Conservation (phyloP, 2,888 invertebrate species). For the Leptinotarsa rubiginosa region DNA sequence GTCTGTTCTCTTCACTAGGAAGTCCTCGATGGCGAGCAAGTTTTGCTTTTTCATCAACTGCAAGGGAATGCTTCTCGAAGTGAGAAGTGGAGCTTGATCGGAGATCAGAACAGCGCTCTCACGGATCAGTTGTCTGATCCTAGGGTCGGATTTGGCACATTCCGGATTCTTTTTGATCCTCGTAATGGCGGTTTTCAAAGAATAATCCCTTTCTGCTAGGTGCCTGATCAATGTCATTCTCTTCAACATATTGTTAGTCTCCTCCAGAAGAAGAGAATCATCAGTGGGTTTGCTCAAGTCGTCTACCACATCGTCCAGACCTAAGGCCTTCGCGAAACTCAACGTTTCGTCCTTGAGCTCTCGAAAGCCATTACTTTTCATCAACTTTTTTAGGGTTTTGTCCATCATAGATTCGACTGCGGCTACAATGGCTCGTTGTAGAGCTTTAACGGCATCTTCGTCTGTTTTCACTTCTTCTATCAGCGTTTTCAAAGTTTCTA, state of each 20-base stretch:
- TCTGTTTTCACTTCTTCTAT: slow-evolving; percentile 73
- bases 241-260: slow-evolving; percentile 74
- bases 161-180: slow-evolving; percentile 76
- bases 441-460: slow-evolving; percentile 73
- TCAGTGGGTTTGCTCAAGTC: slow-evolving; percentile 58
- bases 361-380: slow-evolving; percentile 63
- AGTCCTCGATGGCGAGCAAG: slow-evolving; percentile 82
- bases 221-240: slow-evolving; percentile 78
- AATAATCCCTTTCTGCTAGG: slow-evolving; percentile 76
- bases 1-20: slow-evolving; percentile 73
- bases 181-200: slow-evolving; percentile 72
- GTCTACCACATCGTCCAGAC: slow-evolving; percentile 74
- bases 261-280: slow-evolving; percentile 61
- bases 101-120: slow-evolving; percentile 76
- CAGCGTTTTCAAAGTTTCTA: slow-evolving; percentile 73
- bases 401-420: slow-evolving; percentile 75
- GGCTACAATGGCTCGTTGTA: slow-evolving; percentile 76
- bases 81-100: slow-evolving; percentile 68
- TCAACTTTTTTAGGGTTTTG: slow-evolving; percentile 68
- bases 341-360: slow-evolving; percentile 74
- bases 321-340: slow-evolving; percentile 77
- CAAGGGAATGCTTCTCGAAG: slow-evolving; percentile 79
- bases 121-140: slow-evolving; percentile 76
- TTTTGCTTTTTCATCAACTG: slow-evolving; percentile 77
- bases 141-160: slow-evolving; percentile 76